These are phyloP conservation scores for Caenorhabditis angaria DNA, from an alignment of 2,888 invertebrate genomes.

Conservation along the genomic window DNA sequence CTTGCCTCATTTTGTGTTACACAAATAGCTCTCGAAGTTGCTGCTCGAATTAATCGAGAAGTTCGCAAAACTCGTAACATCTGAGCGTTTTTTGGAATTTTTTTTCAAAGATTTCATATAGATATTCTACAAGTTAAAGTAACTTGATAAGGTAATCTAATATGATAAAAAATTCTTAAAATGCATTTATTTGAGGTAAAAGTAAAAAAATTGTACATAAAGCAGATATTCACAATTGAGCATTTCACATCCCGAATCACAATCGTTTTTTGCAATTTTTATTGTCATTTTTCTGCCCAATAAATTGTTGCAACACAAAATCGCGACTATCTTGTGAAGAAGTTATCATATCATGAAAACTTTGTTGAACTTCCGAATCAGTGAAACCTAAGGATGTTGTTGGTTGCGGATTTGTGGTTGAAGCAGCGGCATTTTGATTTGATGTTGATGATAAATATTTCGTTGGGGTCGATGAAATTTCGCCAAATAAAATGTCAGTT, in stretches of 20 bases:
- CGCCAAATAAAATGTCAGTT: conserved; percentile 15
- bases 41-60: conserved; percentile 7
- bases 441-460: not conserved
- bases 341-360: conserved; percentile 21
- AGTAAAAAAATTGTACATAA: not conserved
- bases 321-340: conserved; percentile 36
- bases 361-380: conserved; percentile 24
- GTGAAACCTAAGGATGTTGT: conserved; percentile 13
- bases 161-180: too few relatives aligned
- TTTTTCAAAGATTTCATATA: too few relatives aligned
- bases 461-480: conserved; percentile 11
- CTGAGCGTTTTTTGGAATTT: too few relatives aligned
- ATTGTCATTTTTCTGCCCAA: not conserved
- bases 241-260: not conserved
- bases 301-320: conserved; percentile 25
- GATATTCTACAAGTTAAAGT: too few relatives aligned
- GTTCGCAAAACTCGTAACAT: conserved; percentile 17
- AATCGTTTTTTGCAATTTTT: conserved; percentile 2
- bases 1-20: not conserved
- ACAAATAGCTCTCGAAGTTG: not conserved
- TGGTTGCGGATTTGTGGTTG: not conserved
- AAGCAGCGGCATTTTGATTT: not conserved
- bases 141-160: too few relatives aligned
- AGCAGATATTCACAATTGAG: not conserved
- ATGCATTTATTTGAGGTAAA: not conserved